Conservation (phyloP, 2,888 invertebrate species). For the Prosopocoilus inquinatus region DNA sequence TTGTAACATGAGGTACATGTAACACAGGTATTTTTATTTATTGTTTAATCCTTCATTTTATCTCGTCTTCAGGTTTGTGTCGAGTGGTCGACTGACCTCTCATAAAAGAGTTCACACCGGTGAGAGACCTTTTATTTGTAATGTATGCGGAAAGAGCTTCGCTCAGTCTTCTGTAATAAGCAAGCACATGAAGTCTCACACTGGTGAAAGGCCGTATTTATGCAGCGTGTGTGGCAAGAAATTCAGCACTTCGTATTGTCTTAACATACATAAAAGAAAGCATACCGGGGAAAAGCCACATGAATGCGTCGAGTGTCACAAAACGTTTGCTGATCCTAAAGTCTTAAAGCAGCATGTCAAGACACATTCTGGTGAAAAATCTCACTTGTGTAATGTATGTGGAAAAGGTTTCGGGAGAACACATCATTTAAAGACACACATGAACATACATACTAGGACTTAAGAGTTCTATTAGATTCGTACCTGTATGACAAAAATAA, state of each 20-base stretch:
- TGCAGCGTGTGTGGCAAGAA: constrained; percentile 37
- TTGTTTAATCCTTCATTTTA: not conserved
- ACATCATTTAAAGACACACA: constrained; percentile 36
- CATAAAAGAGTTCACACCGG: constrained; percentile 38
- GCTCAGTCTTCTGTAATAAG: constrained; percentile 32
- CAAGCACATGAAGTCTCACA: constrained; percentile 37
- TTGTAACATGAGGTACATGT: constrained; percentile 35
- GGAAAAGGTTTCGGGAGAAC: constrained; percentile 36
- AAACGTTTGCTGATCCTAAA: constrained; percentile 39
- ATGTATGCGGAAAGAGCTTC: constrained; percentile 37
- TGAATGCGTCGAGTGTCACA: constrained; percentile 34
- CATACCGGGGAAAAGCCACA: constrained; percentile 40
- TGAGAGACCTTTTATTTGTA: constrained; percentile 37
- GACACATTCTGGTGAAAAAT: constrained; percentile 33
- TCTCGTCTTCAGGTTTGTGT: constrained; percentile 36
- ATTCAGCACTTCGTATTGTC: constrained; percentile 35
- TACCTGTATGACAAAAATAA: not conserved
- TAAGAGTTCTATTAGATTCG: not conserved
- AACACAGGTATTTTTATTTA: not conserved
- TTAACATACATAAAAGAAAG: constrained; percentile 36
- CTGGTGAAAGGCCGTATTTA: constrained; percentile 29
- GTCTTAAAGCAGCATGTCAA: constrained; percentile 36
- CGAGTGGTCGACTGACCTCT: constrained; percentile 36
- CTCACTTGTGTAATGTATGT: constrained; percentile 36
- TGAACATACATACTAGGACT: constrained; percentile 30